Conservation (phyloP, 2,113 vertebrate genomes). For the Mustelus asterias region DNA sequence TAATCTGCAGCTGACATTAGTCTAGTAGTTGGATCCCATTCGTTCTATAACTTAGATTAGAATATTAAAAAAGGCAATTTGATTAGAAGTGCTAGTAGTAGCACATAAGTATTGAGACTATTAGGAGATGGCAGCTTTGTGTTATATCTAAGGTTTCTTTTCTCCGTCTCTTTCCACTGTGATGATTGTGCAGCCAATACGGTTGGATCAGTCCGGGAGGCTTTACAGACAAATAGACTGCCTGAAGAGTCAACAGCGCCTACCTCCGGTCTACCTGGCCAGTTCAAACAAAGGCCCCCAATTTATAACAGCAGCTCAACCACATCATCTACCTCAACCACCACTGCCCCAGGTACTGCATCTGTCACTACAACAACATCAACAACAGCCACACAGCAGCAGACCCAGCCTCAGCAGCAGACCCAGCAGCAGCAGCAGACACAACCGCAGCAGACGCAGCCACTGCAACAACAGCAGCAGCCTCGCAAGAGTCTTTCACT, state of each 20-base stretch:
- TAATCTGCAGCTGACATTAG: not conserved
- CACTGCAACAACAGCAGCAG: slow-evolving; percentile 53
- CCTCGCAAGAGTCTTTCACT: slow-evolving; percentile 88
- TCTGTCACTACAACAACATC: slow-evolving; percentile 62
- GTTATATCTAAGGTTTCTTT: not conserved
- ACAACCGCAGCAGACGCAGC: slow-evolving; percentile 54
- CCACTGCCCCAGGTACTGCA: slow-evolving; percentile 72
- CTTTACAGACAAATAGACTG: slow-evolving; percentile 73
- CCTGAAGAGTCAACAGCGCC: slow-evolving; percentile 72
- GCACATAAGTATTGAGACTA: not conserved
- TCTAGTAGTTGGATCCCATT: not conserved
- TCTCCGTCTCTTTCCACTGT: not conserved
- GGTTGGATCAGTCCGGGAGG: slow-evolving; percentile 73
- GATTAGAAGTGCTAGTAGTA: not conserved
- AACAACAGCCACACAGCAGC: slow-evolving; percentile 67
- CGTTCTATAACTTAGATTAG: not conserved
- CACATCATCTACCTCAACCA: slow-evolving; percentile 58
- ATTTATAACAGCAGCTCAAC: slow-evolving; percentile 88
- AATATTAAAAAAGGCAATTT: not conserved
- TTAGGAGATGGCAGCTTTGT: not conserved
- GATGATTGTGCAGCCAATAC: slow-evolving; percentile 46
- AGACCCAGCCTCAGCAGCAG: slow-evolving; percentile 60
- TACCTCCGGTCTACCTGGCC: slow-evolving; percentile 66
- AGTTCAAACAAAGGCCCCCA: slow-evolving; percentile 89
- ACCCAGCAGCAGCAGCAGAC: slow-evolving; percentile 52